These are phyloP conservation scores for Epizoanthus stellaris DNA, from an alignment of 92 coral and sea anemone species.

Conservation along the genomic window DNA sequence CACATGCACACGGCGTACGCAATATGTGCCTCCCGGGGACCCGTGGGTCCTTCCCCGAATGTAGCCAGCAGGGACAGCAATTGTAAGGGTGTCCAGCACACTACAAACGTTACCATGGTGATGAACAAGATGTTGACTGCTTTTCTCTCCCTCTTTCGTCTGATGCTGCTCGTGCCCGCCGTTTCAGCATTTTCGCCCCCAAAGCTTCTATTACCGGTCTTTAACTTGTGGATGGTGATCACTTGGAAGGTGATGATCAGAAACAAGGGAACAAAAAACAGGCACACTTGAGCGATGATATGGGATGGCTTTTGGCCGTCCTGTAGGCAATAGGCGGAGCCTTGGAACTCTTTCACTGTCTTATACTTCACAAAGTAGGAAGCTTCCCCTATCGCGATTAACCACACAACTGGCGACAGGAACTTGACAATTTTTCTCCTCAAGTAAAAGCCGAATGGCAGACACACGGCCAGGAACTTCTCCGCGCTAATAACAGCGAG, in stretches of 20 bases:
- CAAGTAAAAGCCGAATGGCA: neutral
- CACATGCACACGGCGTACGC: constrained; percentile 18
- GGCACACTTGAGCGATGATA: neutral
- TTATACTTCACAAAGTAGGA: neutral
- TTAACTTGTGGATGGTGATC: neutral
- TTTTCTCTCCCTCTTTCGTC: neutral
- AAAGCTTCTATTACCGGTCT: constrained; percentile 1
- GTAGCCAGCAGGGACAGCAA: neutral
- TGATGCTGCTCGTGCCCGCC: neutral
- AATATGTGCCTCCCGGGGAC: neutral
- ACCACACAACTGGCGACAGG: neutral
- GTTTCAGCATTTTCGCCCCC: neutral
- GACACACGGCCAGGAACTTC: constrained; percentile 7
- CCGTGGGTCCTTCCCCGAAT: neutral
- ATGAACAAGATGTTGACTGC: neutral
- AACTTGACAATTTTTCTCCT: neutral
- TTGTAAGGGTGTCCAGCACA: constrained; percentile 11
- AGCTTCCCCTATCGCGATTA: constrained; percentile 15
- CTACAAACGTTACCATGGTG: constrained; percentile 26
- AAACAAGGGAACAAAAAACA: constrained; percentile 5
- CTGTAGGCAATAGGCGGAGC: neutral
- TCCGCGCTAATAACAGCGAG: constrained; percentile 8
- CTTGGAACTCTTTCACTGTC: constrained; percentile 3
- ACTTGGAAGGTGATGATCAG: constrained; percentile 8
- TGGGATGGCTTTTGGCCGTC: neutral